Evolutionary conservation across 2,888 invertebrate species (phyloP).

Genomic region (Lycaena phlaeas): DNA sequence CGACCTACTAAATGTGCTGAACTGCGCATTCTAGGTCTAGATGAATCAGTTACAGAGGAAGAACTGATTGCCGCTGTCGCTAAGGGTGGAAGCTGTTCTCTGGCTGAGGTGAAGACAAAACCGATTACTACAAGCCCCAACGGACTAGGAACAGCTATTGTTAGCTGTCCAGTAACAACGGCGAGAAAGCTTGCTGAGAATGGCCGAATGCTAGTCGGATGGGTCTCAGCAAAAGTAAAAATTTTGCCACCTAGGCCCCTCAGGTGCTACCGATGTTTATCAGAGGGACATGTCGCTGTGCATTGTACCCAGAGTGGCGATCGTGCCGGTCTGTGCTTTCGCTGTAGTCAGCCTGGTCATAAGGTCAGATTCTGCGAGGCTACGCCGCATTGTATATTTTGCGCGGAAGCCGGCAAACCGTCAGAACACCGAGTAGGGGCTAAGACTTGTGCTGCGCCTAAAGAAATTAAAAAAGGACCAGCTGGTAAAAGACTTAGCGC

Average conservation of each 20-base stretch:
- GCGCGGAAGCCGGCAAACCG: conserved; percentile 10
- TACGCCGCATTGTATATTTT: conserved; percentile 13
- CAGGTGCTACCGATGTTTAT: conserved; percentile 17
- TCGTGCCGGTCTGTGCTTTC: conserved; percentile 9
- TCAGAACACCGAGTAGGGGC: conserved; percentile 12
- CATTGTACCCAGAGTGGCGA: conserved; percentile 11
- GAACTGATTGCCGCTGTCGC: conserved; percentile 14
- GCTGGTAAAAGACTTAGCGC: too few species aligned
- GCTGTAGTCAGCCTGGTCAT: conserved; percentile 18
- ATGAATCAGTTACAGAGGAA: conserved; percentile 8
- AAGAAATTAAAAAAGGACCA: too few species aligned
- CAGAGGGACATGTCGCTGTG: conserved; percentile 12
- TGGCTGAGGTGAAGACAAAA: conserved; percentile 1
- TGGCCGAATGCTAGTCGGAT: conserved; percentile 15
- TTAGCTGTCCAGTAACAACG: conserved; percentile 14
- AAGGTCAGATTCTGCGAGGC: conserved; percentile 11
- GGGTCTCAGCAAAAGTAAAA: conserved; percentile 14
- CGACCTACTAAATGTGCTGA: conserved; percentile 13
- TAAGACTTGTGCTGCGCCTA: neutral
- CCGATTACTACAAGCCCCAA: neutral
- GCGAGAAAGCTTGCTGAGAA: conserved; percentile 13
- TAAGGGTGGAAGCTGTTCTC: conserved; percentile 4
- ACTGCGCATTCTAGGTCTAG: conserved; percentile 12
- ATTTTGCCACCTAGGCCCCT: conserved; percentile 9
- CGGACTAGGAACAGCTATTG: neutral